These are phyloP conservation scores for Seladonia tumulorum DNA, from an alignment of 2,888 invertebrate species.

Conservation along the genomic window DNA sequence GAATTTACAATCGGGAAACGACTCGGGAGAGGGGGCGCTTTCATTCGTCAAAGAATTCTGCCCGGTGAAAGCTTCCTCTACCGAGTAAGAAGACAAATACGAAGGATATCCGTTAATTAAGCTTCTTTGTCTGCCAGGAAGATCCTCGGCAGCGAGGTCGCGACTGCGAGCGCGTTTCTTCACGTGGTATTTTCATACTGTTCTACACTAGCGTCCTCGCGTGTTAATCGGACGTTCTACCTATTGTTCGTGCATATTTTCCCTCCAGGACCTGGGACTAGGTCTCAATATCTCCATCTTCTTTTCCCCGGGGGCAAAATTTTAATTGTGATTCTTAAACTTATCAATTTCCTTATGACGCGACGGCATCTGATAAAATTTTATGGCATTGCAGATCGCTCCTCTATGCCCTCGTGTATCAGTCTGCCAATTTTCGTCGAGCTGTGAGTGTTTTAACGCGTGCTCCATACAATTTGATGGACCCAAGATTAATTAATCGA, in stretches of 20 bases:
- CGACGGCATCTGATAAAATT: not conserved
- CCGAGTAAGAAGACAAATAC: conserved; percentile 17
- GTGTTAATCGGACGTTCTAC: conserved; percentile 31
- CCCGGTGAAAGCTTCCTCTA: not conserved
- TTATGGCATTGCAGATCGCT: too few species aligned
- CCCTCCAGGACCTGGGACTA: not conserved
- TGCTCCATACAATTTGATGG: too few species aligned
- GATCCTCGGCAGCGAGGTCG: not conserved
- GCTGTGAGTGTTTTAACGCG: too few species aligned
- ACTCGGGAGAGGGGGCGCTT: not conserved
- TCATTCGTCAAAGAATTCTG: not conserved
- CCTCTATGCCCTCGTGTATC: too few species aligned
- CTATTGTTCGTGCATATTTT: conserved; percentile 28
- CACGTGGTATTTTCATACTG: conserved; percentile 2
- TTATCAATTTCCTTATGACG: not conserved
- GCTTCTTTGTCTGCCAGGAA: not conserved
- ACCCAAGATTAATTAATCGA: too few species aligned
- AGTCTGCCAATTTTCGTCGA: too few species aligned
- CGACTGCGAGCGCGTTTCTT: not conserved
- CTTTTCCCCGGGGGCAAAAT: not conserved
- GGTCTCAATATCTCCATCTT: not conserved
- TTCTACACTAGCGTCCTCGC: not conserved
- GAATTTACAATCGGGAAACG: not conserved
- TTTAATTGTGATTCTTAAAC: not conserved
- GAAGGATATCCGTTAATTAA: conserved; percentile 30